Evolutionary conservation across 2,797 vertebrate species (phyloP).

Genomic region (Macropus fuliginosus): DNA sequence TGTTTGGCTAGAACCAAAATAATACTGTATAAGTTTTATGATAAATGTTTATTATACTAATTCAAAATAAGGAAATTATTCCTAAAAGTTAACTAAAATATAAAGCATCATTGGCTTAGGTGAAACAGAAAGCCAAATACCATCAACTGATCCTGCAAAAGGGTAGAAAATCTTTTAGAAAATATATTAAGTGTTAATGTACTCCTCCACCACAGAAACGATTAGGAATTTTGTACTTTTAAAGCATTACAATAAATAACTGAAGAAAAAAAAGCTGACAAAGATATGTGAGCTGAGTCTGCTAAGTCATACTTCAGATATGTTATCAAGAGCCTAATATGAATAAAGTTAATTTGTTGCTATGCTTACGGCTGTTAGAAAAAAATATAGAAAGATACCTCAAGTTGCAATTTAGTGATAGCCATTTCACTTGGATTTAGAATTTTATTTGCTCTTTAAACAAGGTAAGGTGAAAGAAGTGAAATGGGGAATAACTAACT

Average conservation of each 20-base stretch:
- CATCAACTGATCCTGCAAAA: conserved; percentile 60
- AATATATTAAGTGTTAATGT: conserved; percentile 54
- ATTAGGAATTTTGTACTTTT: conserved; percentile 58
- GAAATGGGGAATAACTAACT: neutral
- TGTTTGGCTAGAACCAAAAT: conserved; percentile 39
- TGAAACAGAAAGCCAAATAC: conserved; percentile 65
- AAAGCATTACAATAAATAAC: conserved; percentile 43
- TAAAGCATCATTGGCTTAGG: conserved; percentile 57
- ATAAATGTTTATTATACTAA: conserved; percentile 52
- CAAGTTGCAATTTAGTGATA: conserved; percentile 58
- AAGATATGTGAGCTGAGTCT: conserved; percentile 23
- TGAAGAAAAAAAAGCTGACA: neutral
- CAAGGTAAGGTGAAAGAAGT: conserved; percentile 18
- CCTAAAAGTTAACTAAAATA: conserved; percentile 34
- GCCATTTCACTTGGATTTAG: conserved; percentile 6
- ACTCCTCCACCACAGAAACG: conserved; percentile 39
- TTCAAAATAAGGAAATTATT: conserved; percentile 38
- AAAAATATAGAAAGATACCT: conserved; percentile 53
- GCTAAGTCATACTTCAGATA: conserved; percentile 60
- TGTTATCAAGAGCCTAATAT: conserved; percentile 38
- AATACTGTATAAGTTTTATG: conserved; percentile 57
- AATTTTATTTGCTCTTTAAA: conserved; percentile 54
- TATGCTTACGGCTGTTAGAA: conserved; percentile 51
- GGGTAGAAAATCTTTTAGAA: conserved; percentile 47
- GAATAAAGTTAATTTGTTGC: conserved; percentile 43